Conservation (phyloP, 2,113 vertebrate species). For the Sapajus apella region DNA sequence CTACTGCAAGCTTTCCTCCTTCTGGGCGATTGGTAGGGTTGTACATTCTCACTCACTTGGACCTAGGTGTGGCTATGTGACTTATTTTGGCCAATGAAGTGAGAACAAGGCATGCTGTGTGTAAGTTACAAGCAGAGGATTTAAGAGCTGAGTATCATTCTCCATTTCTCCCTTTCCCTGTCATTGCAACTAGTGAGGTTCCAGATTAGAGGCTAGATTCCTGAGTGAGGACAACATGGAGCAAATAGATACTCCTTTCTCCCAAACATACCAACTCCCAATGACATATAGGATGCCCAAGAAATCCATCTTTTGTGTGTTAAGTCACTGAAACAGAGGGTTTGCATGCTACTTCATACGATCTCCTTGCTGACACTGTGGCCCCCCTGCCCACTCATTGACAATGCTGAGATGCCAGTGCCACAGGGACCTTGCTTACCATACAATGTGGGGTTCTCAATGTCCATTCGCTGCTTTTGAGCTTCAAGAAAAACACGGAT, state of each 20-base stretch:
- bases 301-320: not conserved
- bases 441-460: constrained; percentile 88
- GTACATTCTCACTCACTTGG: not conserved
- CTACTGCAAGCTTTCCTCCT: not conserved
- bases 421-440: constrained; percentile 82
- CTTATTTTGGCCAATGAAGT: not conserved
- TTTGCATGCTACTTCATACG: not conserved
- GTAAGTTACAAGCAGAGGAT: not conserved
- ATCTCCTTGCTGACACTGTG: not conserved
- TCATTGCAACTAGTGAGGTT: not conserved
- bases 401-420: not conserved
- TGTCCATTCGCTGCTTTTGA: constrained; percentile 88
- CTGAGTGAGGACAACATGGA: not conserved
- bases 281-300: not conserved
- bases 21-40: not conserved
- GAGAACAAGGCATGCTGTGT: not conserved
- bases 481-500: constrained; percentile 90
- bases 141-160: not conserved
- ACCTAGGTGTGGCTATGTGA: not conserved
- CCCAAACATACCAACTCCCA: not conserved
- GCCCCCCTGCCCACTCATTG: not conserved
- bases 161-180: not conserved
- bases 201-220: not conserved
- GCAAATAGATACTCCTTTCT: not conserved
- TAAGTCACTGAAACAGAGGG: not conserved